These are phyloP conservation scores for Paramormyrops kingsleyae DNA, from an alignment of 2,113 vertebrate genomes.

Conservation along the genomic window DNA sequence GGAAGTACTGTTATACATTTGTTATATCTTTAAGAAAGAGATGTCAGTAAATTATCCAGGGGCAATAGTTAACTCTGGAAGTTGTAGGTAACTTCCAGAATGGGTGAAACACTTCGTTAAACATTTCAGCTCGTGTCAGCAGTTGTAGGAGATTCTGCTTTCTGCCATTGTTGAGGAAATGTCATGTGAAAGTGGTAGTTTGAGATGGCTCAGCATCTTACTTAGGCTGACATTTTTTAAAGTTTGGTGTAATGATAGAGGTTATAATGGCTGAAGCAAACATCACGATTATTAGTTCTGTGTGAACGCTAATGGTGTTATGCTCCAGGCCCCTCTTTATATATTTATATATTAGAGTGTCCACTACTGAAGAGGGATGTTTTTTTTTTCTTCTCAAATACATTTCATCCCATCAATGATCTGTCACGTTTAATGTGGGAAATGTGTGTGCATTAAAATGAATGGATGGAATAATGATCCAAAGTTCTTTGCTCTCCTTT, in stretches of 20 bases:
- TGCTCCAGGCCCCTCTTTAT: background rate
- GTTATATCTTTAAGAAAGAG: background rate
- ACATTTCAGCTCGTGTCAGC: background rate
- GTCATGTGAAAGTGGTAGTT: background rate
- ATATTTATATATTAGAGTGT: background rate
- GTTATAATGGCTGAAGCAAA: background rate
- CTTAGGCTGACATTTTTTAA: background rate
- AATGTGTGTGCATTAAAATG: background rate
- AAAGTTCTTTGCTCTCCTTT: background rate
- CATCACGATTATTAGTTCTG: background rate
- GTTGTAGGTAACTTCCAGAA: background rate
- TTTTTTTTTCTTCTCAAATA: background rate
- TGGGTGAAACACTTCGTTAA: background rate
- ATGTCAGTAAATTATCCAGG: background rate
- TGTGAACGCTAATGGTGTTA: background rate
- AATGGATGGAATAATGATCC: background rate
- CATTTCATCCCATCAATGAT: background rate
- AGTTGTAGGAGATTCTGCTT: background rate
- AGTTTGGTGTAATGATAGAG: background rate
- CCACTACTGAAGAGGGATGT: background rate
- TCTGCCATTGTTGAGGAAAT: background rate
- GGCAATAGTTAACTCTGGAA: background rate
- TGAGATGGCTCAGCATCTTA: background rate
- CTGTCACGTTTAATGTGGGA: background rate
- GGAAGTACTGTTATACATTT: background rate